These are phyloP conservation scores for Pheucticus melanocephalus DNA, from an alignment of 2,113 vertebrate species.

Conservation along the genomic window DNA sequence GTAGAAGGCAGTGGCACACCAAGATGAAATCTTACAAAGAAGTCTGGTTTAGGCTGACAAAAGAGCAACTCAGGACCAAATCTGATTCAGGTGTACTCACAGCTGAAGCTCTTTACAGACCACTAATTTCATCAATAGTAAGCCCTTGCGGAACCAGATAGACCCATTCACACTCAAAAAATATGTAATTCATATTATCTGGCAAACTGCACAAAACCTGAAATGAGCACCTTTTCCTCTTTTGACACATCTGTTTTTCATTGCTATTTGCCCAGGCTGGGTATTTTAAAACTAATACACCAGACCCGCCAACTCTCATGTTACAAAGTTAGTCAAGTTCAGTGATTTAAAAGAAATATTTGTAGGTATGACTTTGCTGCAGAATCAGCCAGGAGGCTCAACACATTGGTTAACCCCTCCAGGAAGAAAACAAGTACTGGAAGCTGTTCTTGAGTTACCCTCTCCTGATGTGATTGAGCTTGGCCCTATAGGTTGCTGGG, in stretches of 20 bases:
- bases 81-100: neutral
- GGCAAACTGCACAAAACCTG: neutral
- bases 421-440: neutral
- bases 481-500: neutral
- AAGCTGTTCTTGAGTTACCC: neutral
- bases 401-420: accelerated
- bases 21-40: neutral
- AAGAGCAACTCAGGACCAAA: neutral
- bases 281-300: neutral
- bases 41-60: neutral
- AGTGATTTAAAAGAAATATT: neutral
- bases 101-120: neutral
- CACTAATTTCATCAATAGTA: neutral
- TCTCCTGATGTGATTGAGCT: neutral
- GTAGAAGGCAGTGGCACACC: neutral
- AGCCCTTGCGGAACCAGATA: neutral
- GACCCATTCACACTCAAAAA: neutral
- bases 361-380: neutral
- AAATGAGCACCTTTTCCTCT: neutral
- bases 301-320: neutral
- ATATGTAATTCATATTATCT: neutral
- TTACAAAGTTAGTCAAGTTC: neutral
- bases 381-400: neutral
- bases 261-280: neutral
- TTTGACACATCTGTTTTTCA: neutral